phyloP scores from a whole-genome alignment of 2,797 vertebrate genomes.

The Trichosurus vulpecula region DNA sequence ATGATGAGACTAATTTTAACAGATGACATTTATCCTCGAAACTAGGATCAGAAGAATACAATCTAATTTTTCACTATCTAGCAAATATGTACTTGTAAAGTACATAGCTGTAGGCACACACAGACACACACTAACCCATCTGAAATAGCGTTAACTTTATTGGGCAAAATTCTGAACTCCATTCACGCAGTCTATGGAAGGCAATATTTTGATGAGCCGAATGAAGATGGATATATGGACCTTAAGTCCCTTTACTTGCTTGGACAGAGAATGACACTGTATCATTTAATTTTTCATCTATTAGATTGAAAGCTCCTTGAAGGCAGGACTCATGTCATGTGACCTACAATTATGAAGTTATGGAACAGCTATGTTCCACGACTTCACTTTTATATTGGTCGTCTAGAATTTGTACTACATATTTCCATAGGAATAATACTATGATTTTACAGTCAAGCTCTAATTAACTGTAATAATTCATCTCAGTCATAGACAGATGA shows the following conservation, averaged over 20 bases:
- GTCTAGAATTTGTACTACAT: constrained; percentile 49
- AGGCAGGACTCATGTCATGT: background rate
- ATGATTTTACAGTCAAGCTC: background rate
- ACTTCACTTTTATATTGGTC: constrained; percentile 23
- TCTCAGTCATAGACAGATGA: background rate
- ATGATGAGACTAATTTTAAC: background rate
- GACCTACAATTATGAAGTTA: constrained; percentile 36
- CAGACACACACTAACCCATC: background rate
- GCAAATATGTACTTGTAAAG: accelerated
- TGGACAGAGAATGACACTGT: constrained; percentile 55
- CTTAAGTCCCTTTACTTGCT: constrained; percentile 56
- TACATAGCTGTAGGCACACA: accelerated
- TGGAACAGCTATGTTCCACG: constrained; percentile 39
- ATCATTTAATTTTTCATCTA: background rate
- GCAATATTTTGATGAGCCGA: background rate
- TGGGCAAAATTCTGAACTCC: constrained; percentile 50
- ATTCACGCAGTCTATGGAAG: constrained; percentile 7
- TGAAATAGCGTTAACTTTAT: constrained; percentile 15
- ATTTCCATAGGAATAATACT: constrained; percentile 39
- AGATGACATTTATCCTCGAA: background rate
- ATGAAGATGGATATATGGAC: background rate
- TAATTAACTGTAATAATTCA: background rate
- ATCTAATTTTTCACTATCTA: accelerated
- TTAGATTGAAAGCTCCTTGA: background rate
- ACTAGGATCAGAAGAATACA: background rate